phyloP scores from a whole-genome alignment of 2,888 invertebrate species.

The Brenthis ino region DNA sequence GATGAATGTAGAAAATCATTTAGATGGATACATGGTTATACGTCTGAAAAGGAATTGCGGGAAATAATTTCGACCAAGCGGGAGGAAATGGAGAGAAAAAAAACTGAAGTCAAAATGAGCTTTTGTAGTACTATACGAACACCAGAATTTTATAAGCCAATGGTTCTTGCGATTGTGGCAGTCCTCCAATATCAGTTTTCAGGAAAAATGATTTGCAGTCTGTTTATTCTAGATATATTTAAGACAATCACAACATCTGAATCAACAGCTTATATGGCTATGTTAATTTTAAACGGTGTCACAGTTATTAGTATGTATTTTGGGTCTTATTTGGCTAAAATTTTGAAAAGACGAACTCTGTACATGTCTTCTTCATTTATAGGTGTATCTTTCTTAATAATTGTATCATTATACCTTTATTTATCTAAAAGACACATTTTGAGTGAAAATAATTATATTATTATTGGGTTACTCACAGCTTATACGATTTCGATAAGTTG shows the following conservation, averaged over 20 bases:
- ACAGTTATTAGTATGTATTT: constrained; percentile 50
- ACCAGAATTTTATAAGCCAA: constrained; percentile 53
- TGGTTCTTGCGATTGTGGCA: constrained; percentile 49
- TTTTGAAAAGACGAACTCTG: constrained; percentile 48
- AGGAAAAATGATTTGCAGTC: constrained; percentile 53
- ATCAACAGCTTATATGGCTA: constrained; percentile 54
- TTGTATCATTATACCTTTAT: constrained; percentile 58
- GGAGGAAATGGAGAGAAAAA: constrained; percentile 3
- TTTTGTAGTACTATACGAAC: constrained; percentile 41
- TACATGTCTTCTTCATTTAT: constrained; percentile 50
- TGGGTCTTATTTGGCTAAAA: constrained; percentile 44
- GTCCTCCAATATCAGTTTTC: constrained; percentile 55
- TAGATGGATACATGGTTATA: constrained; percentile 53
- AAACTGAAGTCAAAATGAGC: constrained; percentile 3
- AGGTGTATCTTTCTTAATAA: constrained; percentile 53
- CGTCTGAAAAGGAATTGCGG: constrained; percentile 36
- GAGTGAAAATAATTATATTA: constrained; percentile 51
- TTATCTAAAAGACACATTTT: constrained; percentile 47
- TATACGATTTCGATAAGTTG: constrained; percentile 60
- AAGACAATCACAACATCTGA: constrained; percentile 53
- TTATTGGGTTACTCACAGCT: constrained; percentile 47
- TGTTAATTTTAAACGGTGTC: constrained; percentile 62
- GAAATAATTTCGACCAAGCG: background rate
- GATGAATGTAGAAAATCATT: constrained; percentile 52
- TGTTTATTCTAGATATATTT: constrained; percentile 58